A percentile compares a stretch with the other conserved stretches of the same genome.
Evolutionary conservation across 2,797 vertebrate genomes (phyloP).

Genomic region (Ceyx erithaca): DNA sequence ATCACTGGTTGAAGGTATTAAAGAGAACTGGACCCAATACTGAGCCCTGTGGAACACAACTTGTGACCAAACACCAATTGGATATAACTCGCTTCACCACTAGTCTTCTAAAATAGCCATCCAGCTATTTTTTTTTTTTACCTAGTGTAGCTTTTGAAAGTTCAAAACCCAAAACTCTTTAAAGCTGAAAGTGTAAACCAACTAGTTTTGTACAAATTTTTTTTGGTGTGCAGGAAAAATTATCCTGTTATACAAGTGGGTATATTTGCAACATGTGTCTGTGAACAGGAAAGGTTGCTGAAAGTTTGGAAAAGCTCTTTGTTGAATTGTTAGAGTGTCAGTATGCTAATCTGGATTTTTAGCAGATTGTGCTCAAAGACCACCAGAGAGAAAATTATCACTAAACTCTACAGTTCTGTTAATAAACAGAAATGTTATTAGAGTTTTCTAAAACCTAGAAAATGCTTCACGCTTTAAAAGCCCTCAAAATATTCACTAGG

Average conservation of each 20-base stretch:
- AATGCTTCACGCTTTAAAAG: neutral
- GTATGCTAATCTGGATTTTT: neutral
- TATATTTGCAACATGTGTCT: neutral
- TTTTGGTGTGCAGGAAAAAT: neutral
- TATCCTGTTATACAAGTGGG: neutral
- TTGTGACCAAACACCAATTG: neutral
- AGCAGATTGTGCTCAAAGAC: neutral
- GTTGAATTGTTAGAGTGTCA: neutral
- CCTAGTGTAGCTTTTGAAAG: neutral
- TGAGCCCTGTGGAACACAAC: neutral
- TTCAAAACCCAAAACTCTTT: neutral
- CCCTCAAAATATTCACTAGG: neutral
- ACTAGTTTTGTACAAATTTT: neutral
- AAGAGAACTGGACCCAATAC: neutral
- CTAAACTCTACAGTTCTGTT: neutral
- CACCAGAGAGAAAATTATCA: neutral
- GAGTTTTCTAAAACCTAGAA: neutral
- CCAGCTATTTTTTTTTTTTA: neutral
- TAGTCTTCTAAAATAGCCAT: neutral
- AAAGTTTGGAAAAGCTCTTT: neutral
- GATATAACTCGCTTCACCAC: neutral
- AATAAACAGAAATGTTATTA: neutral
- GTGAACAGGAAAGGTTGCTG: neutral
- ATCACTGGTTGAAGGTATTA: neutral
- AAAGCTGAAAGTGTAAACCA: neutral